These are phyloP conservation scores for Phyllotis vaccarum DNA, from an alignment of 2,797 vertebrate species.

Conservation along the genomic window DNA sequence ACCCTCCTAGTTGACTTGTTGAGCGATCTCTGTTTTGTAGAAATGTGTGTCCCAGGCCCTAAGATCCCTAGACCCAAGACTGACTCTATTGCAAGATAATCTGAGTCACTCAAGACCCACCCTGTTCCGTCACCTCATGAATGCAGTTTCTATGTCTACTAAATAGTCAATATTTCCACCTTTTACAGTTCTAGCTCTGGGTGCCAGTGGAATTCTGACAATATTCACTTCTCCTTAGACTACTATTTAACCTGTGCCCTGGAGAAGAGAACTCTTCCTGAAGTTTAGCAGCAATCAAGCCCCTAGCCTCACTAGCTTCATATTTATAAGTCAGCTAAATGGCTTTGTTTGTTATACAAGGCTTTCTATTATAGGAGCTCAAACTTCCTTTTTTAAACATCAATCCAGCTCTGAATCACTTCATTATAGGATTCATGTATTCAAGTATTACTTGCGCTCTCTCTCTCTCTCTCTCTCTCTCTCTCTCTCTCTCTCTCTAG, in stretches of 20 bases:
- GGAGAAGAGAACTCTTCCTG: not conserved
- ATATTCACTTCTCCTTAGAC: not conserved
- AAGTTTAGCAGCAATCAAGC: not conserved
- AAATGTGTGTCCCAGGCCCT: not conserved
- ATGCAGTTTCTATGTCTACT: not conserved
- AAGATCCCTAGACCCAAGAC: not conserved
- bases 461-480: not conserved
- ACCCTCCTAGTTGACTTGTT: not conserved
- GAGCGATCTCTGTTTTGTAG: not conserved
- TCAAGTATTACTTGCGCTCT: not conserved
- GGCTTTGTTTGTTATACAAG: not conserved
- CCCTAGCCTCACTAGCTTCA: not conserved
- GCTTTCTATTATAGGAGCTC: not conserved
- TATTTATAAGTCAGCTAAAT: not conserved
- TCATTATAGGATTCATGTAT: slow-evolving; percentile 2
- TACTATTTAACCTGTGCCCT: not conserved
- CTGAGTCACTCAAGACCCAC: not conserved
- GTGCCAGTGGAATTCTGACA: not conserved
- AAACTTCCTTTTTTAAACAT: not conserved
- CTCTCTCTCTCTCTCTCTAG: too few relatives aligned
- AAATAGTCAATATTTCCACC: not conserved
- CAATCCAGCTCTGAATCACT: not conserved
- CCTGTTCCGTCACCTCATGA: not conserved
- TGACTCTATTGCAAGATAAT: not conserved
- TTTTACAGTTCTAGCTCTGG: not conserved